Percentiles rank a stretch among this genome's conserved stretches.
Conservation (phyloP, 2,113 vertebrate genomes). For the Myrmecobius fasciatus region DNA sequence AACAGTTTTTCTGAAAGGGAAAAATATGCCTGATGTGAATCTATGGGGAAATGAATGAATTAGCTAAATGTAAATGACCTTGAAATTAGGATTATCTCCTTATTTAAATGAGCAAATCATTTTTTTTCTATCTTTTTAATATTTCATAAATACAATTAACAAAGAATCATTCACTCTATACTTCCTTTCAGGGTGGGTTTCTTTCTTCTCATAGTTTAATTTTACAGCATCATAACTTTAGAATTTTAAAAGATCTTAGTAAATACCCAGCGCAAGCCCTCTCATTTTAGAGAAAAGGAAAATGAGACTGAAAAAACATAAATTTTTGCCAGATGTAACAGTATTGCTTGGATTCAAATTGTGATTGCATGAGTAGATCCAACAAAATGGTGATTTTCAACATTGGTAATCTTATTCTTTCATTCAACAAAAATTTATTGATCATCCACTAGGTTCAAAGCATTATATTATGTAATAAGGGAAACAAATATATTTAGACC, state of each 20-base stretch:
- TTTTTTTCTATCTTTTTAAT: neutral
- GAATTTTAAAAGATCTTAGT: no score
- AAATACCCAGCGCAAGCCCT: neutral
- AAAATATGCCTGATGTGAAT: neutral
- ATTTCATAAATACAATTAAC: neutral
- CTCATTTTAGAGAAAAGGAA: neutral
- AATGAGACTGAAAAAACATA: neutral
- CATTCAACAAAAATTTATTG: neutral
- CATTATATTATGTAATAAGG: neutral
- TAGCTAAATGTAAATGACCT: slow-evolving; percentile 20
- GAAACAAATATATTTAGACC: neutral
- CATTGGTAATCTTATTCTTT: neutral
- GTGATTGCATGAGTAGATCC: neutral
- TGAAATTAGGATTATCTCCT: neutral
- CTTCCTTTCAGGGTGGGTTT: neutral
- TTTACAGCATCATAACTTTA: neutral
- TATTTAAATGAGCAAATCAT: slow-evolving; percentile 21
- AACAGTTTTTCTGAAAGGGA: slow-evolving; percentile 7
- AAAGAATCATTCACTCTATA: neutral
- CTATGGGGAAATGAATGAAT: neutral
- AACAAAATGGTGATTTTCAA: neutral
- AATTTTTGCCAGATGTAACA: neutral
- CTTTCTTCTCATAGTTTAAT: neutral
- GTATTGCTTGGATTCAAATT: neutral
- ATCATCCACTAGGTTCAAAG: neutral